A percentile compares a stretch with the other conserved stretches of the same genome.
phyloP scores from a whole-genome alignment of 1,140 invertebrate species.

The Drosophila mojavensis region DNA sequence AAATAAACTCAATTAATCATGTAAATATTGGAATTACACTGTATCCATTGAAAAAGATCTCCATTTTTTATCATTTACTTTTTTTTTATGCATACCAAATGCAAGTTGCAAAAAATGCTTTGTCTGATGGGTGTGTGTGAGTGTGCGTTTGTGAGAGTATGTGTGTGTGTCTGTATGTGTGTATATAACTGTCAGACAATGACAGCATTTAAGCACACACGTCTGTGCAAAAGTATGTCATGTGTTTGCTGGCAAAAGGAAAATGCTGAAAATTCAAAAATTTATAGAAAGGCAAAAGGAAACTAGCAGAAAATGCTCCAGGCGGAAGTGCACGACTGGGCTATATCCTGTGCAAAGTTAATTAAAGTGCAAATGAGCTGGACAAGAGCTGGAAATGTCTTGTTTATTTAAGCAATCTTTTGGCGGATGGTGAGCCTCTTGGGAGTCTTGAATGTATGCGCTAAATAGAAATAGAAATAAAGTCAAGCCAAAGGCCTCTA shows the following conservation, averaged over 20 bases:
- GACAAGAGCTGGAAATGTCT: too few species aligned
- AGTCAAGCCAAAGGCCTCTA: too few species aligned
- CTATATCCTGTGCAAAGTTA: neutral
- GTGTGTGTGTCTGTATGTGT: neutral
- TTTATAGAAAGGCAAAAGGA: conserved; percentile 59
- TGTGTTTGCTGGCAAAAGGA: conserved; percentile 18
- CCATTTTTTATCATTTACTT: neutral
- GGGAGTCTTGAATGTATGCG: too few species aligned
- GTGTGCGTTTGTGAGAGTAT: neutral
- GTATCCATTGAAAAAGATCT: conserved; percentile 2
- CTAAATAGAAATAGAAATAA: too few species aligned
- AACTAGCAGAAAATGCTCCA: conserved; percentile 12
- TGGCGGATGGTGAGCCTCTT: too few species aligned
- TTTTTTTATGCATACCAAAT: conserved; percentile 39
- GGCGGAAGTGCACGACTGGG: neutral
- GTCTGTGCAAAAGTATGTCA: conserved; percentile 47
- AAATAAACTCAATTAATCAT: conserved; percentile 81
- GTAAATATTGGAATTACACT: conserved; percentile 67
- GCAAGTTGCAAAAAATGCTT: conserved; percentile 12
- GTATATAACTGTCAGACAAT: conserved; percentile 40
- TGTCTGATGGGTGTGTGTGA: conserved; percentile 7
- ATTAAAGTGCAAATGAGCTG: neutral
- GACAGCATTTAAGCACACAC: conserved; percentile 53
- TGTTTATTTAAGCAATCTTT: too few species aligned
- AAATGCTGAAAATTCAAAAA: conserved; percentile 62